A percentile compares a stretch with the other conserved stretches of the same genome.
phyloP scores from a whole-genome alignment of 1,140 invertebrate species.

The Saccostrea glomerata region DNA sequence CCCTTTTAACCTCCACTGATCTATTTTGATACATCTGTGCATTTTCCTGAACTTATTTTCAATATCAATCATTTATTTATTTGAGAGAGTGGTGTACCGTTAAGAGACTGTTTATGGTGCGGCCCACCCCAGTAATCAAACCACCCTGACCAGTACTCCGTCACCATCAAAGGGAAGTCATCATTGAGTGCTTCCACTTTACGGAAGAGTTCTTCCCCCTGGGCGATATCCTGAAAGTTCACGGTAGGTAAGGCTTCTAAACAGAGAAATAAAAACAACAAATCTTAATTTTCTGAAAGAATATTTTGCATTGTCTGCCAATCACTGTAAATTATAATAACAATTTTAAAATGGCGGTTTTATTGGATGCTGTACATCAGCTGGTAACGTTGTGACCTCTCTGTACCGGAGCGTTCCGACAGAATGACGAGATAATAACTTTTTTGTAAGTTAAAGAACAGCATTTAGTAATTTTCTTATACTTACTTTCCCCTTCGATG shows the following conservation, averaged over 20 bases:
- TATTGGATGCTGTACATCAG: neutral
- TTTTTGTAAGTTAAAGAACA: neutral
- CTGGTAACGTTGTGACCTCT: neutral
- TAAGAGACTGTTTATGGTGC: conserved; percentile 57
- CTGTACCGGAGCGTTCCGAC: neutral
- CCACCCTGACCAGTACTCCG: conserved; percentile 86
- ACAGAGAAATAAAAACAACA: neutral
- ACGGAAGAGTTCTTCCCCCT: conserved; percentile 62
- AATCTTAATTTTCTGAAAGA: neutral
- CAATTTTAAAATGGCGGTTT: neutral
- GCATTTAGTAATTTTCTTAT: neutral
- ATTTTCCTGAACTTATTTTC: too few species aligned
- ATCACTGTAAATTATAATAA: neutral
- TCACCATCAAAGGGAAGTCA: conserved; percentile 82
- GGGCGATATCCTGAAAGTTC: conserved; percentile 79
- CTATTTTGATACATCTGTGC: too few species aligned
- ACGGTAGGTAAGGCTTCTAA: conserved; percentile 79
- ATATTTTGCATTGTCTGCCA: neutral
- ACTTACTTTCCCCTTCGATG: neutral
- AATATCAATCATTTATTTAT: too few species aligned
- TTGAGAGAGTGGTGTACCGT: conserved; percentile 35
- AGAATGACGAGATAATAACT: neutral
- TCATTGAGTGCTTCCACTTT: conserved; percentile 79
- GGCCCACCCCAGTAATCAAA: conserved; percentile 82
- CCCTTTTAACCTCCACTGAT: too few species aligned